A percentile compares a stretch with the other conserved stretches of the same genome.
phyloP scores from a whole-genome alignment of 2,113 vertebrate species.

The Mionectes macconnelli region DNA sequence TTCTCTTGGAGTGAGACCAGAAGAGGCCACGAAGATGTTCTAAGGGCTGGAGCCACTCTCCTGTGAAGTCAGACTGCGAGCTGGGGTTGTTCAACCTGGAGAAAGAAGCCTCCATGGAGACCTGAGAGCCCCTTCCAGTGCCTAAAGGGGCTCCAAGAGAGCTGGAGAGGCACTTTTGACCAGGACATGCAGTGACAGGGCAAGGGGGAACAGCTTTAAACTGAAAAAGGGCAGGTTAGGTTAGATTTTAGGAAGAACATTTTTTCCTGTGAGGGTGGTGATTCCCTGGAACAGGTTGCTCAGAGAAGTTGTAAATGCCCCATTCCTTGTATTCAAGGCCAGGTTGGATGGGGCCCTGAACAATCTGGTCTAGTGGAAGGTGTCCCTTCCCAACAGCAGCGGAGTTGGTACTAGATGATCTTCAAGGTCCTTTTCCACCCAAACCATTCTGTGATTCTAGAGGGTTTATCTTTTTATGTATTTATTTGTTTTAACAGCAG shows the following conservation, averaged over 20 bases:
- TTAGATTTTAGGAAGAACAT: background rate
- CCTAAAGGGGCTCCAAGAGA: rapidly evolving
- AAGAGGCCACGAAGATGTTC: background rate
- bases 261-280: background rate
- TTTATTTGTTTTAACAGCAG: background rate
- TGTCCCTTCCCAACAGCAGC: background rate
- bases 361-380: background rate
- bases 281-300: background rate
- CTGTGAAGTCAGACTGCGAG: background rate
- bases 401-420: background rate
- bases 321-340: background rate
- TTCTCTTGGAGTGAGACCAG: background rate
- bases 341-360: background rate
- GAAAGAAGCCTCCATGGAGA: background rate
- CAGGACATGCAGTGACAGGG: too few species aligned
- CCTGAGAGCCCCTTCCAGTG: background rate
- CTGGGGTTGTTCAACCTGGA: background rate
- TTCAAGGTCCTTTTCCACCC: background rate
- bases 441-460: background rate
- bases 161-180: background rate
- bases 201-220: background rate
- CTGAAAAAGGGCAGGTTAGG: background rate
- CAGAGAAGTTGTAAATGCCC: background rate
- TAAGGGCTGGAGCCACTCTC: background rate
- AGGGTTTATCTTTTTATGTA: background rate